These are phyloP conservation scores for Heterocephalus glaber DNA, from an alignment of 2,113 vertebrate genomes.

Conservation along the genomic window DNA sequence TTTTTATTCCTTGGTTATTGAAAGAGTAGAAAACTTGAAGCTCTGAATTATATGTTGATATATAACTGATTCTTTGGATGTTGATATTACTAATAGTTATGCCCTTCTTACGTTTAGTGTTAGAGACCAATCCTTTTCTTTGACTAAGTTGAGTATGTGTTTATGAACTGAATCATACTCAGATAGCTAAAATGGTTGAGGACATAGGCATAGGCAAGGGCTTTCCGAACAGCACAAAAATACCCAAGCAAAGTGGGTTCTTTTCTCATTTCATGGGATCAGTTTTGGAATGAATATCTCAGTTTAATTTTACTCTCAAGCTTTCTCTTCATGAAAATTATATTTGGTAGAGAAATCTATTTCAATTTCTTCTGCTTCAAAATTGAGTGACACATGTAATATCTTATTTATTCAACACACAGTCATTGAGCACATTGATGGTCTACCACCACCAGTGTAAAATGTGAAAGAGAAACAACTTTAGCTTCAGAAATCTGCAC, in stretches of 20 bases:
- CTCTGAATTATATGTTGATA: background rate
- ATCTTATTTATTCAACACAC: background rate
- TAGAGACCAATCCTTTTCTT: background rate
- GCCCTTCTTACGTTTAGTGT: background rate
- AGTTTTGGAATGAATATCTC: background rate
- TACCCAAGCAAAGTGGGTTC: background rate
- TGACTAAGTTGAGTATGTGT: background rate
- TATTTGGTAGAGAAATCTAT: background rate
- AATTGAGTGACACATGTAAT: background rate
- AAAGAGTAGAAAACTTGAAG: background rate
- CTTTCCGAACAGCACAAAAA: background rate
- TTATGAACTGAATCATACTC: background rate
- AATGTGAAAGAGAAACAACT: background rate
- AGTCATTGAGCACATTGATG: background rate
- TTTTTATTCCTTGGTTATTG: background rate
- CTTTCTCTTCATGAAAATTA: background rate
- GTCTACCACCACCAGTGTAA: background rate
- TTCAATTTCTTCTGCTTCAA: background rate
- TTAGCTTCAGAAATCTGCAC: background rate
- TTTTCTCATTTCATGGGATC: background rate
- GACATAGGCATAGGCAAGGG: background rate
- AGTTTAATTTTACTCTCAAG: background rate
- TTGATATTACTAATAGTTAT: background rate
- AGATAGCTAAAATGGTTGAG: background rate
- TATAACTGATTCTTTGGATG: background rate